Percentiles rank a stretch among this genome's conserved stretches.
Evolutionary conservation across 1,140 invertebrate genomes (phyloP).

Genomic region (Thrips palmi): DNA sequence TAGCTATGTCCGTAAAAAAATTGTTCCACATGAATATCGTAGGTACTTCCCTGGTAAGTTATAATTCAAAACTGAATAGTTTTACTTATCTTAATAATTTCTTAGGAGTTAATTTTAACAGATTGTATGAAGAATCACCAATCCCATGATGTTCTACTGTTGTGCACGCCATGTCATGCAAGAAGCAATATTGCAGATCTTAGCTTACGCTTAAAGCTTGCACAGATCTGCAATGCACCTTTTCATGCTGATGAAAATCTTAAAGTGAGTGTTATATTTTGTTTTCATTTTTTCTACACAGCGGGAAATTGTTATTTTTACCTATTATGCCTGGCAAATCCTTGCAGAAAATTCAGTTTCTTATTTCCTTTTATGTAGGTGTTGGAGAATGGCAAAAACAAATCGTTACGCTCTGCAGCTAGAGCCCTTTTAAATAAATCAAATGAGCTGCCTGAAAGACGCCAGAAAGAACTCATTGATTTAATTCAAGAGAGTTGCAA

Average conservation of each 20-base stretch:
- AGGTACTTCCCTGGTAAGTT: slow-evolving; percentile 54
- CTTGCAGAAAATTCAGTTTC: slow-evolving; percentile 11
- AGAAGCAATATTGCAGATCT: slow-evolving; percentile 48
- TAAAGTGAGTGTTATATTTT: too few relatives aligned
- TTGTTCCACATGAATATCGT: slow-evolving; percentile 69
- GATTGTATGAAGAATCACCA: slow-evolving; percentile 63
- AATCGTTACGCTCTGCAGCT: slow-evolving; percentile 43
- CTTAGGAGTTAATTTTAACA: slow-evolving; percentile 24
- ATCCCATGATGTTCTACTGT: slow-evolving; percentile 61
- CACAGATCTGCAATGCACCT: slow-evolving; percentile 35
- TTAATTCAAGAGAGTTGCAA: slow-evolving; percentile 28
- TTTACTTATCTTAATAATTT: slow-evolving; percentile 11
- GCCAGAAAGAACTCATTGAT: slow-evolving; percentile 29
- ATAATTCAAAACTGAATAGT: slow-evolving; percentile 7
- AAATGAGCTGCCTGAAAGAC: slow-evolving; percentile 29
- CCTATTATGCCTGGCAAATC: too few relatives aligned
- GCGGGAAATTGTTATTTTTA: too few relatives aligned
- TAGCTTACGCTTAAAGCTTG: slow-evolving; percentile 37
- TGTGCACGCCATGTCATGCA: slow-evolving; percentile 58
- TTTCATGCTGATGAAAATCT: slow-evolving; percentile 23
- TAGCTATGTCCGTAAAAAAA: slow-evolving; percentile 57
- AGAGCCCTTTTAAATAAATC: slow-evolving; percentile 34
- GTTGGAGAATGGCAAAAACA: slow-evolving; percentile 19
- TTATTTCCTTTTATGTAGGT: not conserved
- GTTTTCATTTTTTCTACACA: too few relatives aligned